Conservation (phyloP, 2,888 invertebrate genomes). For the Temnothorax rugatulus region DNA sequence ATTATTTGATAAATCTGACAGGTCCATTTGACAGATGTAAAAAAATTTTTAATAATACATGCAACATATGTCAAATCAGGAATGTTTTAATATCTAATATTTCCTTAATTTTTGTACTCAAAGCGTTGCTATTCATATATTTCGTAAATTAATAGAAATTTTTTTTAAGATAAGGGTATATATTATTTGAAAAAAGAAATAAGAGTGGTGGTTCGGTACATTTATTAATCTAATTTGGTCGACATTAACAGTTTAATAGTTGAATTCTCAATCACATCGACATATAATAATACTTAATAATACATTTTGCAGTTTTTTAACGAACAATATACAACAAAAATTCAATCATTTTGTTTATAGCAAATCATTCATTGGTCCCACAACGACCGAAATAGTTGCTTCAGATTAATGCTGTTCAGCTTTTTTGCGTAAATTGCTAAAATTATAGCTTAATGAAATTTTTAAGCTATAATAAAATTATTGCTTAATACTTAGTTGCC, state of each 20-base stretch:
- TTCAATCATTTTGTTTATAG: background rate
- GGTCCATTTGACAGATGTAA: no score
- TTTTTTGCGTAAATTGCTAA: background rate
- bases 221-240: constrained; percentile 25
- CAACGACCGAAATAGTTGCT: background rate
- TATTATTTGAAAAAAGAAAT: background rate
- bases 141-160: background rate
- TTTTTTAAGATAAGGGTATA: background rate
- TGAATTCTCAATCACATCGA: constrained; percentile 16
- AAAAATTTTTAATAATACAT: background rate
- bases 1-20: no score
- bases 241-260: constrained; percentile 20
- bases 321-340: background rate
- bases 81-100: background rate
- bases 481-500: background rate
- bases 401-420: background rate
- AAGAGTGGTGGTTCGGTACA: background rate
- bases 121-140: background rate
- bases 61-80: background rate
- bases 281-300: constrained; percentile 1
- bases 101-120: background rate
- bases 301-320: constrained; percentile 1
- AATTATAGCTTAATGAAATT: background rate
- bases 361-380: constrained; percentile 37
- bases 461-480: constrained; percentile 16